Evolutionary conservation across 1,140 invertebrate species (phyloP), one percentile per base, ranked within the genome.

Genomic region (Dendroctonus ponderosae): DNA sequence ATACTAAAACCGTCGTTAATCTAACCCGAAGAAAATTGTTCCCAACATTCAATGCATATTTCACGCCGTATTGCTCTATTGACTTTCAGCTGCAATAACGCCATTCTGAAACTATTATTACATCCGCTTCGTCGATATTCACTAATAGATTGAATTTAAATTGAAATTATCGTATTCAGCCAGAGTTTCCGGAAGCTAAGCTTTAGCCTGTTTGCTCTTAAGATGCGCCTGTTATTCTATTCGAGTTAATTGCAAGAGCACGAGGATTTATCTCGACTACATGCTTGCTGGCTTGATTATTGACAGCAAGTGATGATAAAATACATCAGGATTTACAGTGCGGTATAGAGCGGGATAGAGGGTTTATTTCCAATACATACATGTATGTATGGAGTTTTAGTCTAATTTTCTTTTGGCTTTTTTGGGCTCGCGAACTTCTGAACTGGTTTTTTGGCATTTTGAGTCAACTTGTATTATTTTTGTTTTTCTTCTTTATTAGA

Each of bases 71-170:
- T 5, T 52, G 50, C 37, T 46, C 12, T 46, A 46, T 46, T 46
- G 50, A 52, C 15, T 52, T 52, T 26, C 37, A 26, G 50, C 50
- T 37, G 50, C 50, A 26, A 11, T 46, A 9, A 12, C 9, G 9
- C 9, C 12, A 12, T 3, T 46, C 44, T 46, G 44, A 46, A 46
- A 46, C 44, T 46, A 46, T 46, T 46, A 46, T 46, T 46, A 46
- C 44, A 26, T 52, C 15, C 50, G 15, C n/a, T 9, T 52, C 50
- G n/a, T 52, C 15, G 14, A 52, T 52, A 52, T 52, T 52, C 50
- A 52, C 37, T 52, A 52, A 52, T 52, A 52, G 38, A 56, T 56
- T 56, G 53, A 56, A 41, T 56, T 56, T 56, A 56, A 56, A 56
- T 56, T 41, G 53, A 56, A 56, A 56, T 56, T 56, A 56, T 56